phyloP scores from a whole-genome alignment of 2,888 invertebrate species.

The Mamestra brassicae region DNA sequence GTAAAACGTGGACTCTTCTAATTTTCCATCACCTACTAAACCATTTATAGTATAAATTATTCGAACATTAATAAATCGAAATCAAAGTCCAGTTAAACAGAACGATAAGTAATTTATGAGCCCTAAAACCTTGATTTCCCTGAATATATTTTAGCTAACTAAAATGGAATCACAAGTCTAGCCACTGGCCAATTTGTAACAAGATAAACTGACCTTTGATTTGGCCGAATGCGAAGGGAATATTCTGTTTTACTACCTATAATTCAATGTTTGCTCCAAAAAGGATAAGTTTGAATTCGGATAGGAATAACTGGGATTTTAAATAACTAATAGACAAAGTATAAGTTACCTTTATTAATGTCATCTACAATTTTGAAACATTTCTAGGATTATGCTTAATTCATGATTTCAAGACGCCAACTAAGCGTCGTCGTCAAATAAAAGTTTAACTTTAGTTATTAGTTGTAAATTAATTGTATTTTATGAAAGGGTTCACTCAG shows the following conservation, averaged over 20 bases:
- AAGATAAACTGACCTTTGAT: slow-evolving; percentile 30
- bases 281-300: not conserved
- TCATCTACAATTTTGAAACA: not conserved
- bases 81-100: slow-evolving; percentile 20
- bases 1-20: too few relatives aligned
- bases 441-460: slow-evolving; percentile 40
- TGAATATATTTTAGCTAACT: slow-evolving; percentile 22
- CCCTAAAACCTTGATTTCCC: slow-evolving; percentile 7
- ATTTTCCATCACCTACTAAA: not conserved
- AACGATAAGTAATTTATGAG: slow-evolving; percentile 16
- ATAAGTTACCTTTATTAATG: not conserved
- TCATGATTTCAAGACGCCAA: slow-evolving; percentile 18
- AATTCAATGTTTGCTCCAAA: slow-evolving; percentile 22
- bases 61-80: not conserved
- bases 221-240: slow-evolving; percentile 22
- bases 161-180: slow-evolving; percentile 36
- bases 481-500: slow-evolving; percentile 19
- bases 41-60: not conserved
- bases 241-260: slow-evolving; percentile 43
- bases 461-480: slow-evolving; percentile 47
- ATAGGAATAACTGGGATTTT: not conserved
- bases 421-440: slow-evolving; percentile 29
- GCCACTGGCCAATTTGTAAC: slow-evolving; percentile 50
- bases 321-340: not conserved
- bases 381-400: slow-evolving; percentile 10